Percentiles rank a stretch among this genome's conserved stretches.
These are phyloP conservation scores for Clepsis dumicolana DNA, from an alignment of 2,888 invertebrate genomes.

Conservation along the genomic window DNA sequence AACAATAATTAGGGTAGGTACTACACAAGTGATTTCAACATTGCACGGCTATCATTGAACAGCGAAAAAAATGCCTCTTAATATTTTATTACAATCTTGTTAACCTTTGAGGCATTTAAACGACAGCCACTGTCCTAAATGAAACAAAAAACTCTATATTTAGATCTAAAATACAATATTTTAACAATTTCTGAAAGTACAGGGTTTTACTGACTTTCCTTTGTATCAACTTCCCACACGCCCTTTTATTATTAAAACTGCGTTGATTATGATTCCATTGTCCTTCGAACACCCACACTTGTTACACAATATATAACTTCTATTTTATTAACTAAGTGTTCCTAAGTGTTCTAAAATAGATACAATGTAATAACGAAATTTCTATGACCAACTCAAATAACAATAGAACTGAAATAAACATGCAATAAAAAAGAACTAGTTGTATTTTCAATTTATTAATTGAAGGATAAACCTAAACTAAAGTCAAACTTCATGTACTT, in stretches of 20 bases:
- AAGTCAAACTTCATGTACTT: background rate
- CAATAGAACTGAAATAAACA: too few species aligned
- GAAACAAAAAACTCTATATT: background rate
- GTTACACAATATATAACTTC: background rate
- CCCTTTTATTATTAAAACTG: conserved; percentile 3
- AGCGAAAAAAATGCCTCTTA: too few species aligned
- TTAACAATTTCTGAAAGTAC: background rate
- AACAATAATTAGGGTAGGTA: too few species aligned
- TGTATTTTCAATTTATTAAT: too few species aligned
- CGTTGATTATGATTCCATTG: background rate
- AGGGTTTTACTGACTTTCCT: background rate
- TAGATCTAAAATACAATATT: background rate
- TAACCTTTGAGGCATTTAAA: background rate
- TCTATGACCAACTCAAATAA: too few species aligned
- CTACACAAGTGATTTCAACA: too few species aligned
- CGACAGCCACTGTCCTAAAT: background rate
- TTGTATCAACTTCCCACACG: conserved; percentile 3
- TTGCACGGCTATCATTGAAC: too few species aligned
- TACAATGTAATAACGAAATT: too few species aligned
- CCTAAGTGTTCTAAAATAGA: too few species aligned
- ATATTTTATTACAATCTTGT: too few species aligned
- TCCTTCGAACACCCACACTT: background rate
- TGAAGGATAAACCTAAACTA: background rate
- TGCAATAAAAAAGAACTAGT: too few species aligned
- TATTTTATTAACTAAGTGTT: background rate